A percentile compares a stretch with the other conserved stretches of the same genome.
Evolutionary conservation across 2,797 vertebrate genomes (phyloP).

Genomic region (Syndactyla subalaris): DNA sequence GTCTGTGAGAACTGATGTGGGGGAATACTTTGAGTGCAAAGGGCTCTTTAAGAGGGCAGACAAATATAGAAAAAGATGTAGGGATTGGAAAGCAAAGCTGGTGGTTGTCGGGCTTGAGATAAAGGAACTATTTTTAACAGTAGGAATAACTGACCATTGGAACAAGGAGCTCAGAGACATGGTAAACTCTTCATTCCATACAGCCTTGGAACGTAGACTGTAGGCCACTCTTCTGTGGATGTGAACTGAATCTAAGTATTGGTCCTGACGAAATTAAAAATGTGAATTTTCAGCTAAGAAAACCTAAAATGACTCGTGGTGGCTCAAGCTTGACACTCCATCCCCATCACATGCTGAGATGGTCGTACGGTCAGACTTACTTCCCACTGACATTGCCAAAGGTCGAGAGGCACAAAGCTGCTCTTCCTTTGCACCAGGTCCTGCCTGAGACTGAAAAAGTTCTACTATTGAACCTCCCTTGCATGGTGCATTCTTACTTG

Average conservation of each 20-base stretch:
- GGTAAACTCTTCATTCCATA: not conserved
- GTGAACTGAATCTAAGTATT: not conserved
- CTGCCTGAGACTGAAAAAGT: not conserved
- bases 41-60: slow-evolving; percentile 41
- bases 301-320: not conserved
- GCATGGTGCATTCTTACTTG: not conserved
- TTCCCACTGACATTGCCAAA: not conserved
- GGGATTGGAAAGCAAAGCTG: slow-evolving; percentile 23
- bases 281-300: not conserved
- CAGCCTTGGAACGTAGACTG: not conserved
- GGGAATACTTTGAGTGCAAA: slow-evolving; percentile 29
- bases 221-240: not conserved
- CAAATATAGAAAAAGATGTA: slow-evolving; percentile 23
- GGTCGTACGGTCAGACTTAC: not conserved
- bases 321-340: not conserved
- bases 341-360: not conserved
- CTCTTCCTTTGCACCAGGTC: not conserved
- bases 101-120: slow-evolving; percentile 8
- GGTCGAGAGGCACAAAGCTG: not conserved
- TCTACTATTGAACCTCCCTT: not conserved
- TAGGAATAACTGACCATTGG: slow-evolving; percentile 29
- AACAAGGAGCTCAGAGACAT: not conserved
- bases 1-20: slow-evolving; percentile 49
- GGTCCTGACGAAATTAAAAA: not conserved
- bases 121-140: slow-evolving; percentile 58